Percentiles rank a stretch among this genome's conserved stretches.
These are phyloP conservation scores for Epinotia nisella DNA, from an alignment of 2,888 invertebrate species.

Conservation along the genomic window DNA sequence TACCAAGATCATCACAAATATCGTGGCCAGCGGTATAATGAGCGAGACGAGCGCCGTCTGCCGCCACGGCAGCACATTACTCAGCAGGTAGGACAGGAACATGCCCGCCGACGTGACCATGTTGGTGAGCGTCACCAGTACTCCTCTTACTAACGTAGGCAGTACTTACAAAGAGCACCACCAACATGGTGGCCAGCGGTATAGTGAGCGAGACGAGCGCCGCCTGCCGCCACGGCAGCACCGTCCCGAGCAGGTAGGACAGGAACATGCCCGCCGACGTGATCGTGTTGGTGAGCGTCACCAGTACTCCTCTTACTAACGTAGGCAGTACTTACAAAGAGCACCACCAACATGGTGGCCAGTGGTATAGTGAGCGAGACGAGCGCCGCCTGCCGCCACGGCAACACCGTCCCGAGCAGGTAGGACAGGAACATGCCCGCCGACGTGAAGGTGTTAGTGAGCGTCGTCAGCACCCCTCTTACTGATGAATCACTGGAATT, in stretches of 20 bases:
- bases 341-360: conserved; percentile 78
- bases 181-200: conserved; percentile 79
- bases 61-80: conserved; percentile 81
- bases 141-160: conserved; percentile 75
- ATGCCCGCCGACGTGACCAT: conserved; percentile 80
- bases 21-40: conserved; percentile 77
- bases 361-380: conserved; percentile 79
- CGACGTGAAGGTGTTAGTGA: conserved; percentile 78
- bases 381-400: conserved; percentile 83
- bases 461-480: conserved; percentile 82
- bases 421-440: conserved; percentile 81
- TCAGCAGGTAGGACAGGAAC: conserved; percentile 80
- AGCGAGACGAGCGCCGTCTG: conserved; percentile 80
- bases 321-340: conserved; percentile 77
- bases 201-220: conserved; percentile 79
- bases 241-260: conserved; percentile 80
- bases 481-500: conserved; percentile 79
- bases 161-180: conserved; percentile 80
- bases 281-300: conserved; percentile 78
- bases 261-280: conserved; percentile 79
- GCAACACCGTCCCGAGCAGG: conserved; percentile 78
- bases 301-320: conserved; percentile 80
- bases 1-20: conserved; percentile 81
- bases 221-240: conserved; percentile 82
- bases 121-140: conserved; percentile 80